Base-by-base conservation (phyloP, 1,140 invertebrate genomes). In the Platorchestia sp. region DNA sequence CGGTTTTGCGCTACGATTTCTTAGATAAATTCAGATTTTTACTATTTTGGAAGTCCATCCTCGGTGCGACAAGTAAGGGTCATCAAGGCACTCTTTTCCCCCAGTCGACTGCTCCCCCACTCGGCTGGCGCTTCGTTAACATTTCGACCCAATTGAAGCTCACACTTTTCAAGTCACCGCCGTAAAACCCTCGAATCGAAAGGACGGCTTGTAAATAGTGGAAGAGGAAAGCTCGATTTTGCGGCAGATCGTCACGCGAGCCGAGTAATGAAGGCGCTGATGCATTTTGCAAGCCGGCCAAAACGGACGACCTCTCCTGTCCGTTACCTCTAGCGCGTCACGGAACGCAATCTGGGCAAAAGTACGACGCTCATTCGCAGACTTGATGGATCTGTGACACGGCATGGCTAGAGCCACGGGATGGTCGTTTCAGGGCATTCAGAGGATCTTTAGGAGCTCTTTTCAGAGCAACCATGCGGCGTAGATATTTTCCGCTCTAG, bases 201-300 rank as follows among this genome's bases (percentile, higher is more conserved):
- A 41, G 87, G 87, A 43, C 87, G 27, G n/a, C 87, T 41, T 89
- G 87, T 89, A 41, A 89, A 44, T 89, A 89, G 43, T 42, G 87
- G 87, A 41, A 89, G 41, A 41, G 87, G 43, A 89, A 89, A 42
- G 87, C 87, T 89, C 41, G 87, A 89, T 27, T 89, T 41, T 89
- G 87, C 87, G 87, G 87, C 87, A 89, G 43, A 89, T 41, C 87
- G 87, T 89, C 87, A 89, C 87, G 41, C 87, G 41, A 41, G 87
- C 41, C 3, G 36, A 89, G 87, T 42, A 89, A 89, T 89, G 87
- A 89, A 89, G 87, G 87, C n/a, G 41, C 41, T 89, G 41, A 89
- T 89, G 87, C 87, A 89, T 89, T 89, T 89, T 89, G n/a, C 87
- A 44, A 36, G 41, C 7, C n/a, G 14, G 27, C n/a, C n/a, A 42